phyloP scores from a whole-genome alignment of 2,113 vertebrate species.

The Neofelis nebulosa region DNA sequence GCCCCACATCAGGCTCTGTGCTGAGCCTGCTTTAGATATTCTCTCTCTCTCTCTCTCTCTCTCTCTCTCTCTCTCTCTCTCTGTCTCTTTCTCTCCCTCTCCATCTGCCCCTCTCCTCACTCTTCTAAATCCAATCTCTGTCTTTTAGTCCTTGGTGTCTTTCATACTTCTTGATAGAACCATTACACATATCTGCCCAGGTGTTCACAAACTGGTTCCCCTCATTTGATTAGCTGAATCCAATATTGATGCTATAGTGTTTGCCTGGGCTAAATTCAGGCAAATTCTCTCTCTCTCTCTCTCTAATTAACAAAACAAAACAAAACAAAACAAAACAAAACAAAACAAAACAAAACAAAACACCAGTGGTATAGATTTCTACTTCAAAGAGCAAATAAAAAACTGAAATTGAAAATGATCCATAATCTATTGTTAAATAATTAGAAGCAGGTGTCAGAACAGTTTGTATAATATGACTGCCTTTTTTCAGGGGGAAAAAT shows the following conservation, averaged over 20 bases:
- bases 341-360: neutral
- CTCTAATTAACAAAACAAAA: too few relatives aligned
- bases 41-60: too few relatives aligned
- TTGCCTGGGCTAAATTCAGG: neutral
- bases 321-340: too few relatives aligned
- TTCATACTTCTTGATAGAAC: neutral
- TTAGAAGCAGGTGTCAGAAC: neutral
- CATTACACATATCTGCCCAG: neutral
- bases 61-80: too few relatives aligned
- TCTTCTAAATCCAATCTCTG: neutral
- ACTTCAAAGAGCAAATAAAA: neutral
- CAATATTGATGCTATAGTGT: neutral
- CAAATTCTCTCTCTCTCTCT: too few relatives aligned
- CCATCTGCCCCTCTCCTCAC: too few relatives aligned
- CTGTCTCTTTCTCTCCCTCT: too few relatives aligned
- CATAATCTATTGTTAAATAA: neutral
- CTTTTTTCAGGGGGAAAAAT: neutral
- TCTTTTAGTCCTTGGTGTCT: neutral
- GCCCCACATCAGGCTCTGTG: too few relatives aligned
- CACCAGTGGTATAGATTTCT: neutral
- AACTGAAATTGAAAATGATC: neutral
- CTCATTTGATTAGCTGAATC: neutral
- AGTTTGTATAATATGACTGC: neutral
- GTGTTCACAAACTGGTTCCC: neutral
- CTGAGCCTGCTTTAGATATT: too few relatives aligned